Evolutionary conservation across 2,113 vertebrate genomes (phyloP).

Genomic region (Rallus limicola): DNA sequence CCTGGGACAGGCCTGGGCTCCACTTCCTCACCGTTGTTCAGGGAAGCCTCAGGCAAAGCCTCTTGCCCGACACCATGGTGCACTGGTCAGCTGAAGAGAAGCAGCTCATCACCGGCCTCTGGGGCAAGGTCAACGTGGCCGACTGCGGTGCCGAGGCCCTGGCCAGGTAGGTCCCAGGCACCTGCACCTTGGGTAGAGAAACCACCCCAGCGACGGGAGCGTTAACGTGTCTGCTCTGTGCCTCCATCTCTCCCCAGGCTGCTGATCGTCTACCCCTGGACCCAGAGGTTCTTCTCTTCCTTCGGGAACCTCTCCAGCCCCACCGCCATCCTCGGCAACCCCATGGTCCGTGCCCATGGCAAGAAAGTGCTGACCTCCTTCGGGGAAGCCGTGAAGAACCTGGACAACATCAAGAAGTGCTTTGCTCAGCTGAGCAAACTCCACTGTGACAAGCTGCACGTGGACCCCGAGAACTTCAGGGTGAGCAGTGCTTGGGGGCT

Average conservation of each 20-base stretch:
- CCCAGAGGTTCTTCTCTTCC: conserved; percentile 74
- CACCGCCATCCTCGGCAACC: conserved; percentile 76
- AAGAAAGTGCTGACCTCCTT: conserved; percentile 82
- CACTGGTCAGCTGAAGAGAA: conserved; percentile 73
- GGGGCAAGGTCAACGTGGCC: conserved; percentile 36
- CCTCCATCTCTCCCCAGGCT: conserved; percentile 33
- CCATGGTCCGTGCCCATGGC: conserved; percentile 80
- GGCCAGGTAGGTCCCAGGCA: conserved; percentile 27
- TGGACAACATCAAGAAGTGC: conserved; percentile 81
- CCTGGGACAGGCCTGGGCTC: neutral
- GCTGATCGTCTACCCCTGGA: conserved; percentile 88
- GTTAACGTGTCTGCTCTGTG: accelerated
- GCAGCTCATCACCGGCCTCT: neutral
- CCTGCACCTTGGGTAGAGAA: accelerated
- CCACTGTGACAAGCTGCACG: conserved; percentile 88
- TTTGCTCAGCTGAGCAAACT: conserved; percentile 81
- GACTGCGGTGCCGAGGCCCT: conserved; percentile 55
- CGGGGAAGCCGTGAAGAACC: conserved; percentile 80
- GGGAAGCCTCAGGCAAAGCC: neutral
- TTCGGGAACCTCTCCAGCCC: conserved; percentile 85
- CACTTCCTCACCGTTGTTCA: neutral
- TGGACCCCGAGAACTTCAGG: conserved; percentile 84
- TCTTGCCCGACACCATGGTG: conserved; percentile 63
- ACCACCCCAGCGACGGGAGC: too few species aligned
- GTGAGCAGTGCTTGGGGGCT: neutral